These are phyloP conservation scores for Cyrtorhinus lividipennis DNA, from an alignment of 1,140 invertebrate genomes.

Conservation along the genomic window DNA sequence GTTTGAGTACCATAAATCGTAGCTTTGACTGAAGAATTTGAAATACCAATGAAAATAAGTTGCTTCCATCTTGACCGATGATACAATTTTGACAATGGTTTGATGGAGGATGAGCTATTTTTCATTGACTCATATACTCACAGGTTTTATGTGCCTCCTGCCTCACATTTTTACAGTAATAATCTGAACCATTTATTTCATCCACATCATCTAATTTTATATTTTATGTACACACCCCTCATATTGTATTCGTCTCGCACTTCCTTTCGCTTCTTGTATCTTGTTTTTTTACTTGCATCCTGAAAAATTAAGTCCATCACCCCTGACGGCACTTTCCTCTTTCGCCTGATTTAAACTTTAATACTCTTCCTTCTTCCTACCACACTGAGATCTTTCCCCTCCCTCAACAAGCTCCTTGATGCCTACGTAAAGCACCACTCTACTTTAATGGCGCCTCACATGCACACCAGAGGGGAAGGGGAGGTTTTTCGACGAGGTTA, in stretches of 20 bases:
- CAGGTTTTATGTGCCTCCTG: no score
- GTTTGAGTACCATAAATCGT: no score
- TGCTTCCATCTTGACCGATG: no score
- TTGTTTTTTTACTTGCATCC: not conserved
- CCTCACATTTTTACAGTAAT: no score
- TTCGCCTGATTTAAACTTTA: not conserved
- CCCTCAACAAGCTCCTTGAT: not conserved
- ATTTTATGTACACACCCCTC: no score
- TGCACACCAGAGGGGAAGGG: not conserved
- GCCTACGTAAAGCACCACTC: not conserved
- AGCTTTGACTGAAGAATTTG: no score
- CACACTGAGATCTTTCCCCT: not conserved
- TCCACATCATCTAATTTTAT: no score
- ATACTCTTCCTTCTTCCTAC: not conserved
- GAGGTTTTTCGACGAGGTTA: not conserved
- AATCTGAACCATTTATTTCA: no score
- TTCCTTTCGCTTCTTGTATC: not conserved
- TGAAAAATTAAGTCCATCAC: not conserved
- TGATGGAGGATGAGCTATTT: no score
- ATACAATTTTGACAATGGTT: no score
- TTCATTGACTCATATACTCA: no score
- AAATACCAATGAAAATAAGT: no score
- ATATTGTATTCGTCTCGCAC: not conserved
- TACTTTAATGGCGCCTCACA: constrained; percentile 2
- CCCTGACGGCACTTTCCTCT: constrained; percentile 1